phyloP scores from a whole-genome alignment of 2,797 vertebrate genomes.

The Numenius phaeopus region DNA sequence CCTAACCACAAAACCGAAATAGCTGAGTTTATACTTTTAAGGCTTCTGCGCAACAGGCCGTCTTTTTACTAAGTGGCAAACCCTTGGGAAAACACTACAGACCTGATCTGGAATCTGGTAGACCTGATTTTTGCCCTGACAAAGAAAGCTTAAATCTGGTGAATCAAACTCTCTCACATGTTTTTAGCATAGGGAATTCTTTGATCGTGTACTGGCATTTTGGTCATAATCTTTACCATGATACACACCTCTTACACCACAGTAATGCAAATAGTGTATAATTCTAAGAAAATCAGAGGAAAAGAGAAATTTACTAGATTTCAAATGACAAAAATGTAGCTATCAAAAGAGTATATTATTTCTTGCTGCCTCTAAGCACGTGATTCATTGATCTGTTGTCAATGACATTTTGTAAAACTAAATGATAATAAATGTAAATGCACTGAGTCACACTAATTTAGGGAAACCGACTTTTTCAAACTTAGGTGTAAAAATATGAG shows the following conservation, averaged over 20 bases:
- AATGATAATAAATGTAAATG: not conserved
- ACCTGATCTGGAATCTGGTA: conserved; percentile 24
- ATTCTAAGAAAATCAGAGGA: conserved; percentile 32
- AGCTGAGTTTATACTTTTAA: conserved; percentile 19
- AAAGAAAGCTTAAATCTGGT: conserved; percentile 42
- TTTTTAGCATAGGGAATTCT: not conserved
- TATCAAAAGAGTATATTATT: not conserved
- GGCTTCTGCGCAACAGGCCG: conserved; percentile 16
- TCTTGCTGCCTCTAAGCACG: not conserved
- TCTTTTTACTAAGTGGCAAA: conserved; percentile 55
- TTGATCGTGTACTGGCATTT: not conserved
- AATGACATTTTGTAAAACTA: not conserved
- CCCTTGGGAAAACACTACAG: conserved; percentile 7
- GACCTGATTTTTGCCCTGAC: not conserved
- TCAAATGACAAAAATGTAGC: not conserved
- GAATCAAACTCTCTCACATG: not conserved
- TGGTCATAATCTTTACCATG: not conserved
- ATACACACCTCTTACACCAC: not conserved
- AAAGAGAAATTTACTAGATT: not conserved
- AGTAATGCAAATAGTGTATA: conserved; percentile 1
- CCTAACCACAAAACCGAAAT: conserved; percentile 67
- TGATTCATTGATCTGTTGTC: not conserved
- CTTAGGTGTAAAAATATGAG: not conserved
- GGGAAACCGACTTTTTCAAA: not conserved
- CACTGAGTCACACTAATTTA: not conserved